These are phyloP conservation scores for Geodia barretti DNA, from an alignment of 37 sponge, comb jelly and placozoan species.

Conservation along the genomic window DNA sequence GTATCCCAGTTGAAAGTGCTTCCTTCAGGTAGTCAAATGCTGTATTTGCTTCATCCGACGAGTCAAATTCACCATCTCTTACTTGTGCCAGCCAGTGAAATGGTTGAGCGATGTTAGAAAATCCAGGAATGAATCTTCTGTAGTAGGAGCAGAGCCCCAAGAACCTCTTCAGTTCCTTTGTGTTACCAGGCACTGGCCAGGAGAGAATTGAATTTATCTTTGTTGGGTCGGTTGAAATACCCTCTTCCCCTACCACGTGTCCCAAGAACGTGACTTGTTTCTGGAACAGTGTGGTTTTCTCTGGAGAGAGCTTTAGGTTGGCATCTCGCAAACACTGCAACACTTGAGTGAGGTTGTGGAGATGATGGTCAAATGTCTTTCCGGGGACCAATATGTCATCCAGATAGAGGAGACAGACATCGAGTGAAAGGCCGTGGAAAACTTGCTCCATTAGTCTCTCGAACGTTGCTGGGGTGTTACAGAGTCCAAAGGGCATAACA, in stretches of 20 bases:
- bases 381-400: conserved; percentile 51
- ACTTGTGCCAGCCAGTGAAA: conserved; percentile 40
- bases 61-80: too few relatives aligned
- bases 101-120: conserved; percentile 61
- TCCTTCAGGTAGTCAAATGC: too few relatives aligned
- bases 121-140: conserved; percentile 38
- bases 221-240: conserved; percentile 33
- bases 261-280: conserved; percentile 41
- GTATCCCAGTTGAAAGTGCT: too few relatives aligned
- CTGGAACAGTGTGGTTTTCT: conserved; percentile 17
- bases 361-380: conserved; percentile 6
- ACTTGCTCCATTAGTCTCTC: conserved; percentile 47
- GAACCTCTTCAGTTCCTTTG: conserved; percentile 20
- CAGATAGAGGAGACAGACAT: conserved; percentile 17
- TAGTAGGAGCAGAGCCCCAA: conserved; percentile 6
- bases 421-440: neutral
- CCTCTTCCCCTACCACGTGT: conserved; percentile 28
- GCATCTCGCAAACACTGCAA: conserved; percentile 34
- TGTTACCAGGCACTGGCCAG: conserved; percentile 7
- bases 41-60: too few relatives aligned
- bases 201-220: conserved; percentile 29
- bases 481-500: conserved; percentile 60
- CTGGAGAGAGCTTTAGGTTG: conserved; percentile 11
- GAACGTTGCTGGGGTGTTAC: conserved; percentile 63
- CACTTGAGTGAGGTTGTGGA: conserved; percentile 42